These are phyloP conservation scores for Pristionchus japonicus DNA, from an alignment of 2,888 invertebrate genomes.

Conservation along the genomic window DNA sequence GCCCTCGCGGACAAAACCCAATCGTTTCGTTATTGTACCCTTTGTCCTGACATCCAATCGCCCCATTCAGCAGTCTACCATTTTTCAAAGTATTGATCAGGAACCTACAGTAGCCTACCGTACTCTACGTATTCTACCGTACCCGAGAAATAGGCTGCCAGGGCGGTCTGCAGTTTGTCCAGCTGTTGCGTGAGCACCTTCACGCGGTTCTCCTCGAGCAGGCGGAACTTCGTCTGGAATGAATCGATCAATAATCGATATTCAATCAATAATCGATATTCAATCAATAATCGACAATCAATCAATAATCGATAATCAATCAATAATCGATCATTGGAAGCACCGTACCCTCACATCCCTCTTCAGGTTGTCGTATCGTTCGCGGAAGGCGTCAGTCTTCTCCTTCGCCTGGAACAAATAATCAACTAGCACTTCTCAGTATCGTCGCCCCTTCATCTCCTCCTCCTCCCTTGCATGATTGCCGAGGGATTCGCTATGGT, in stretches of 20 bases:
- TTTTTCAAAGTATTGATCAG: neutral
- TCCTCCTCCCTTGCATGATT: slow-evolving; percentile 44
- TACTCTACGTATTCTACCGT: neutral
- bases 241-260: neutral
- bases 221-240: slow-evolving; percentile 87
- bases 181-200: slow-evolving; percentile 76
- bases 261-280: neutral
- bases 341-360: slow-evolving; percentile 85
- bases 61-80: no score
- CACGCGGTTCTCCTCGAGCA: slow-evolving; percentile 97
- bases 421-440: no score
- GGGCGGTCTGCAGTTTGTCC: slow-evolving; percentile 61
- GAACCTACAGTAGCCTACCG: neutral
- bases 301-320: neutral
- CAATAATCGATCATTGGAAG: neutral
- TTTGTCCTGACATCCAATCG: no score
- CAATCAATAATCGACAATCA: neutral
- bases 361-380: slow-evolving; percentile 91
- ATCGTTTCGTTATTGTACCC: no score
- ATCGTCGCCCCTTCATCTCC: neutral
- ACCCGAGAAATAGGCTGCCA: slow-evolving; percentile 62
- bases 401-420: slow-evolving; percentile 84
- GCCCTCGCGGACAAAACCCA: no score
- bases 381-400: slow-evolving; percentile 88
- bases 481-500: no score